phyloP scores from a whole-genome alignment of 1,140 invertebrate species.

The Chlorops oryzae region DNA sequence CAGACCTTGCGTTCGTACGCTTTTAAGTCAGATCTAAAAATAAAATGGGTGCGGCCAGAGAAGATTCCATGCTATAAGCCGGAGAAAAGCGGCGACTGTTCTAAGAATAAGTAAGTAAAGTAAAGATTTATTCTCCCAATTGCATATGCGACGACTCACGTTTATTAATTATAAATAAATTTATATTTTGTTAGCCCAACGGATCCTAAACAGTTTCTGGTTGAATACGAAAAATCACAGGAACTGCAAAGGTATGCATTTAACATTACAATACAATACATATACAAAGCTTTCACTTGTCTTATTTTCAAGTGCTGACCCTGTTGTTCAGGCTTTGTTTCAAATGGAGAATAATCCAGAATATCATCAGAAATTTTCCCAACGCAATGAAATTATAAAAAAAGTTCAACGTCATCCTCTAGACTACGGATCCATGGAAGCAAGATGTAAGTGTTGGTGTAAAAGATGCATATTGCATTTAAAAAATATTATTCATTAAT shows the following conservation, averaged over 20 bases:
- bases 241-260: slow-evolving; percentile 52
- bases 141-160: too few species aligned
- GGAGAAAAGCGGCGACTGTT: slow-evolving; percentile 57
- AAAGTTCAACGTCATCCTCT: slow-evolving; percentile 54
- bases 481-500: too few species aligned
- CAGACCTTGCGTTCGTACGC: slow-evolving; percentile 49
- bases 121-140: too few species aligned
- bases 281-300: neutral
- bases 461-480: too few species aligned
- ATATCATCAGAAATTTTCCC: slow-evolving; percentile 36
- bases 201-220: slow-evolving; percentile 38
- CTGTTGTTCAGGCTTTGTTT: slow-evolving; percentile 55
- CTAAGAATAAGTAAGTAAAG: too few species aligned
- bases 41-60: slow-evolving; percentile 58
- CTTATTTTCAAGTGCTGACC: slow-evolving; percentile 48
- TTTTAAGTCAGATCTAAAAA: slow-evolving; percentile 55
- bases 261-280: neutral
- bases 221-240: slow-evolving; percentile 48
- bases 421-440: slow-evolving; percentile 55
- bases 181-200: too few species aligned
- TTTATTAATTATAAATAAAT: too few species aligned
- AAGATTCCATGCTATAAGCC: slow-evolving; percentile 52
- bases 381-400: slow-evolving; percentile 47
- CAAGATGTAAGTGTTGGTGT: slow-evolving; percentile 51
- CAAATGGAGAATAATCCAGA: slow-evolving; percentile 52